Evolutionary conservation across 1,140 invertebrate genomes (phyloP).

Genomic region (Drosophila lacteicornis): DNA sequence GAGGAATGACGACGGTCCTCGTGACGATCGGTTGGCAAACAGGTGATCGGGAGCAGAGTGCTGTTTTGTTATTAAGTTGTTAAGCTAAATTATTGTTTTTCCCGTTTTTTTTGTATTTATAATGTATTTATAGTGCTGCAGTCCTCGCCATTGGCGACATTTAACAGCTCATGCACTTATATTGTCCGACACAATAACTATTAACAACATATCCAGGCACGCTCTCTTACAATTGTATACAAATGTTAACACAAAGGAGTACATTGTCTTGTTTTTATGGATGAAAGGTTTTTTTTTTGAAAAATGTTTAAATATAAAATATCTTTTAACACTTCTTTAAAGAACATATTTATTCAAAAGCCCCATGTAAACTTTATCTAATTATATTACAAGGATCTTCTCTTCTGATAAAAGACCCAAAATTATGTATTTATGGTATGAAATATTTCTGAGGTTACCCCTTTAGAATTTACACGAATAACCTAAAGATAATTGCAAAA

Average conservation of each 20-base stretch:
- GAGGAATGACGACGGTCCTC: constrained; percentile 38
- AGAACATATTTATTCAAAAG: too few species aligned
- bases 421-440: background rate
- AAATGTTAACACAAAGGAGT: constrained; percentile 24
- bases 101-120: constrained; percentile 12
- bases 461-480: constrained; percentile 31
- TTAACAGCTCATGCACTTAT: constrained; percentile 76
- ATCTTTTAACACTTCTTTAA: too few species aligned
- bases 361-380: too few species aligned
- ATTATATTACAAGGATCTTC: too few species aligned
- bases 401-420: background rate
- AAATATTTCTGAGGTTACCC: constrained; percentile 17
- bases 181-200: constrained; percentile 51
- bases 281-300: too few species aligned
- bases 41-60: constrained; percentile 45
- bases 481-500: constrained; percentile 38
- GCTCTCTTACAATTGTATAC: constrained; percentile 28
- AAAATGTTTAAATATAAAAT: too few species aligned
- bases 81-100: constrained; percentile 76
- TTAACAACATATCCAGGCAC: constrained; percentile 20
- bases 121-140: constrained; percentile 23
- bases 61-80: constrained; percentile 80
- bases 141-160: constrained; percentile 56
- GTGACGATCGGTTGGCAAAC: constrained; percentile 22
- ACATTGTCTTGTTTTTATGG: background rate